Percentiles rank a stretch among this genome's conserved stretches.
Evolutionary conservation across 2,888 invertebrate species (phyloP).

Genomic region (Oscheius sp.): DNA sequence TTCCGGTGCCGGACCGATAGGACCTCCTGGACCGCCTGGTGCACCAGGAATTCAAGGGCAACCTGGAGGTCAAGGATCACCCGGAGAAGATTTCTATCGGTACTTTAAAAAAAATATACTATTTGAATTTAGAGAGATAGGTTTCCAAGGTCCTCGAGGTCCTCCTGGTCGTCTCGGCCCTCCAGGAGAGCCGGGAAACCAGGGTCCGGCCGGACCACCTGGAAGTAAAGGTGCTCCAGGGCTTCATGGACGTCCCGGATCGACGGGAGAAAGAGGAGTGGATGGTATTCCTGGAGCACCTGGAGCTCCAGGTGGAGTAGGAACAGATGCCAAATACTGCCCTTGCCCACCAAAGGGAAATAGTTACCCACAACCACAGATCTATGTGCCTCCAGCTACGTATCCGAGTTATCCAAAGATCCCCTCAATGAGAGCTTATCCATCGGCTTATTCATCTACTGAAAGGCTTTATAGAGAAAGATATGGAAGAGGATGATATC

Average conservation of each 20-base stretch:
- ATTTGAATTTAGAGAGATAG: background rate
- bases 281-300: constrained; percentile 1
- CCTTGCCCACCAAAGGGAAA: constrained; percentile 7
- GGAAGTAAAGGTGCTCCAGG: background rate
- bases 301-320: background rate
- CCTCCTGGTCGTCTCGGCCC: background rate
- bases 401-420: background rate
- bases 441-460: too few relatives aligned
- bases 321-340: constrained; percentile 1
- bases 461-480: too few relatives aligned
- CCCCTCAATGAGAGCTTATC: too few relatives aligned
- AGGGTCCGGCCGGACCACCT: background rate
- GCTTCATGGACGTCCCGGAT: background rate
- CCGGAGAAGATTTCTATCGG: constrained; percentile 5
- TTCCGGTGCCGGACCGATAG: background rate
- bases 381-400: background rate
- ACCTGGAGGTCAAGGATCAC: background rate
- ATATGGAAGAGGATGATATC: too few relatives aligned
- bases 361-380: background rate
- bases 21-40: constrained; percentile 2
- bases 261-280: background rate
- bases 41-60: background rate
- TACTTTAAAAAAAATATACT: background rate
- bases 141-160: background rate
- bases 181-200: background rate